phyloP scores from a whole-genome alignment of 2,888 invertebrate genomes.

The Scaptomyza parva region DNA sequence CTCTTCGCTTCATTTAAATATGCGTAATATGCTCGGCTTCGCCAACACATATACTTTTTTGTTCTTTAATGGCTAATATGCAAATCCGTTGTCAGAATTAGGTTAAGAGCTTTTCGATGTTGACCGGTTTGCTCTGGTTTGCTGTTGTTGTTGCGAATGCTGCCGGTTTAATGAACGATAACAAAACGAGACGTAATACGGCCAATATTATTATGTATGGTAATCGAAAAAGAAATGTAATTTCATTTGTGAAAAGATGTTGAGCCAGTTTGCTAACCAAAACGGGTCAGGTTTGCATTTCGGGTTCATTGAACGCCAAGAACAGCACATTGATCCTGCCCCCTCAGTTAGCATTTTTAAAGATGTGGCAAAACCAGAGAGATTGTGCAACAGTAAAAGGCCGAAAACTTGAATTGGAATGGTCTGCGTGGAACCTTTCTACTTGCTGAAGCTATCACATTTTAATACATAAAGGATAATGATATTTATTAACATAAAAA shows the following conservation, averaged over 20 bases:
- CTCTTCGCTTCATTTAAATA: slow-evolving; percentile 31
- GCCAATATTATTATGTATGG: slow-evolving; percentile 52
- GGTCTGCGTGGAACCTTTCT: slow-evolving; percentile 43
- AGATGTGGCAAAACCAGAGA: slow-evolving; percentile 51
- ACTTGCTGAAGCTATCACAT: background rate
- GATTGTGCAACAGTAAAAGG: slow-evolving; percentile 52
- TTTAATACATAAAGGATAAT: background rate
- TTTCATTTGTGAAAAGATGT: slow-evolving; percentile 58
- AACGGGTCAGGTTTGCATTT: slow-evolving; percentile 48
- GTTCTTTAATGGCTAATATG: slow-evolving; percentile 45
- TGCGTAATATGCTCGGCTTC: slow-evolving; percentile 35
- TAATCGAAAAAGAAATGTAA: slow-evolving; percentile 64
- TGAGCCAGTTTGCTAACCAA: slow-evolving; percentile 50
- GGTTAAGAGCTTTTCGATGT: slow-evolving; percentile 63
- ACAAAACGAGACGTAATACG: slow-evolving; percentile 39
- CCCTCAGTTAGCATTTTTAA: slow-evolving; percentile 47
- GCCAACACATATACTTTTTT: slow-evolving; percentile 20
- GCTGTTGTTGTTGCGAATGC: slow-evolving; percentile 35
- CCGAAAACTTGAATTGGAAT: slow-evolving; percentile 3
- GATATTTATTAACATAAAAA: too few relatives aligned
- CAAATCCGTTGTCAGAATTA: slow-evolving; percentile 57
- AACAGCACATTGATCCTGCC: slow-evolving; percentile 54
- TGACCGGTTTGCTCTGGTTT: slow-evolving; percentile 38
- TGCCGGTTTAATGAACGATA: slow-evolving; percentile 28
- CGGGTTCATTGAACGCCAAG: slow-evolving; percentile 66